Conservation (phyloP, 2,888 invertebrate species). For the Acronicta alni region DNA sequence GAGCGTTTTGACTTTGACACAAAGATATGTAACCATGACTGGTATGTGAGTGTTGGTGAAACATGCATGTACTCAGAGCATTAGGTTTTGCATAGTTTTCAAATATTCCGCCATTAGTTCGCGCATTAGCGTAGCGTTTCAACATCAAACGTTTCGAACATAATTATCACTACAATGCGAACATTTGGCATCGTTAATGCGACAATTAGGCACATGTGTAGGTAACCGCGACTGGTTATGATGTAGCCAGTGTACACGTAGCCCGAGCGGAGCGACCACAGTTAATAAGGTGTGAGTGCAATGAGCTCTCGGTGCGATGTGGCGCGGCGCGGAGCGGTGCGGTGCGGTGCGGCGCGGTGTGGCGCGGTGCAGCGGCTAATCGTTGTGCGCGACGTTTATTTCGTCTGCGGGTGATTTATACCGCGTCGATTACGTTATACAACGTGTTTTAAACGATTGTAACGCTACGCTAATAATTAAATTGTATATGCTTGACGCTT, state of each 20-base stretch:
- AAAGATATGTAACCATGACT: not conserved
- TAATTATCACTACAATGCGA: constrained; percentile 41
- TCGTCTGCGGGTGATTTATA: constrained; percentile 43
- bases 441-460: constrained; percentile 18
- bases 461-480: constrained; percentile 14
- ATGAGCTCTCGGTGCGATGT: constrained; percentile 9
- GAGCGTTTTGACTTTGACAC: not conserved
- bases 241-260: constrained; percentile 13
- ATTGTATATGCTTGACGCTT: constrained; percentile 15
- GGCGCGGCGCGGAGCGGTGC: not conserved
- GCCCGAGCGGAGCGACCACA: constrained; percentile 4
- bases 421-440: constrained; percentile 30
- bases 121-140: constrained; percentile 32
- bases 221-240: constrained; percentile 25
- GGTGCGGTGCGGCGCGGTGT: not conserved
- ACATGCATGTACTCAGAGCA: constrained; percentile 9
- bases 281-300: constrained; percentile 30
- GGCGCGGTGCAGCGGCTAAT: constrained; percentile 12
- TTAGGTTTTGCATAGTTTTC: constrained; percentile 16
- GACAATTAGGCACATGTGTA: constrained; percentile 40
- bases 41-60: not conserved
- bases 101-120: constrained; percentile 31
- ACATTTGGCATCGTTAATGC: constrained; percentile 42
- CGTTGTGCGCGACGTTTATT: constrained; percentile 54
- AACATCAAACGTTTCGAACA: constrained; percentile 47